Percentiles rank a stretch among this genome's conserved stretches.
Evolutionary conservation across 2,888 invertebrate species (phyloP).

Genomic region (Diogma glabrata): DNA sequence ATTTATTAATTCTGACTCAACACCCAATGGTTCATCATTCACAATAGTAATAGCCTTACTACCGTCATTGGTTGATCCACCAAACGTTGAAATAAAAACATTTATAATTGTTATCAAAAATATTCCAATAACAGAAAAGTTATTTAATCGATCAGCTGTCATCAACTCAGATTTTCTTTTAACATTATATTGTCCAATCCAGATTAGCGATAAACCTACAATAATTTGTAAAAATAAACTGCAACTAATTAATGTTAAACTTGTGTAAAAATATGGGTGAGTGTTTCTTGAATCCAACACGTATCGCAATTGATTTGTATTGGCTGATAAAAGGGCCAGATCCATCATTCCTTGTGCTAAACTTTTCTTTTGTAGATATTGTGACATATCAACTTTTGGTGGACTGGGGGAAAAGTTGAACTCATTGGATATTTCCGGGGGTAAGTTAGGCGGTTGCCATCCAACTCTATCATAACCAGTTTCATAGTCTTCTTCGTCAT

Average conservation of each 20-base stretch:
- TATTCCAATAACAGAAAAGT: slow-evolving; percentile 70
- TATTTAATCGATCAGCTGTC: slow-evolving; percentile 70
- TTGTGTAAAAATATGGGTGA: slow-evolving; percentile 30
- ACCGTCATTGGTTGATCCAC: slow-evolving; percentile 37
- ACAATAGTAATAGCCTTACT: too few relatives aligned
- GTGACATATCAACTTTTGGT: slow-evolving; percentile 25
- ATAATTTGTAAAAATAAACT: slow-evolving; percentile 32
- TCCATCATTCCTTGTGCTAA: slow-evolving; percentile 36
- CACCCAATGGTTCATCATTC: too few relatives aligned
- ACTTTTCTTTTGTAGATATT: slow-evolving; percentile 34
- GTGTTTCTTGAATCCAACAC: slow-evolving; percentile 25
- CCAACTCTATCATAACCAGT: too few relatives aligned
- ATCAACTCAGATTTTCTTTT: slow-evolving; percentile 60
- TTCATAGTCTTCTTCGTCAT: too few relatives aligned
- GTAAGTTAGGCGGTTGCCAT: too few relatives aligned
- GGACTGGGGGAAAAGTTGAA: too few relatives aligned
- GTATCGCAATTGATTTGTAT: slow-evolving; percentile 33
- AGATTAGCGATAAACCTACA: slow-evolving; percentile 24
- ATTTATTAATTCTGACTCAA: too few relatives aligned
- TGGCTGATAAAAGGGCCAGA: slow-evolving; percentile 32
- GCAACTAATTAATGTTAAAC: slow-evolving; percentile 28
- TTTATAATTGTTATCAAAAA: slow-evolving; percentile 80
- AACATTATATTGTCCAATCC: slow-evolving; percentile 53
- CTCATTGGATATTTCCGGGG: too few relatives aligned
- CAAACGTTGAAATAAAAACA: slow-evolving; percentile 81